Evolutionary conservation across 2,888 invertebrate genomes (phyloP), one percentile per base, ranked within the genome.

Genomic region (Spisula solida): DNA sequence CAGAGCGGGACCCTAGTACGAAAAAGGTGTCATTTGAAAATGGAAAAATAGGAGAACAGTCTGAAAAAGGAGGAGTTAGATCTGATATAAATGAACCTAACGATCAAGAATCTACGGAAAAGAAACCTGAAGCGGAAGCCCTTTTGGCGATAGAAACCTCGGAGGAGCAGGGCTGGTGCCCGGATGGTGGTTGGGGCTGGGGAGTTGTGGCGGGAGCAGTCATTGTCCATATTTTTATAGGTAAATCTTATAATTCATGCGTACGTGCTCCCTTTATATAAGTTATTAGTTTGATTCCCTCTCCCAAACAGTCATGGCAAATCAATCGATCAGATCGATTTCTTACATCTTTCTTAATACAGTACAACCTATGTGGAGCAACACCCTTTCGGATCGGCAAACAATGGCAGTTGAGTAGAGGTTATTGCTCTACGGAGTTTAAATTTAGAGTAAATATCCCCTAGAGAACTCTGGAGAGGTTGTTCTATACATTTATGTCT

Each of bases 171-270:
- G 80, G 85, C 4, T 92, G 92, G 92, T 66, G 90, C 34, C 92
- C 92, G 0, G 92, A 92, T 41, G 92, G 92, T 6, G 90, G 92
- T 0, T 92, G 88, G 87, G 92, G 92, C 8, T 92, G 92, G 92
- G 90, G 80, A 6, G 82, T 92, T 5, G 92, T 92, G 12, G 48
- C 86, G n/a, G 92, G 92, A 16, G 92, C 82, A 6, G 86, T 92
- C 18, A 92, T 92, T 8, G 84, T 88, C 25, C 92, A 92, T 47
- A 82, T 92, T 14, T 92, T 82, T 81, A 80, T 92, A 34, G 92
- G 92, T 92, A 90, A 82, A 82, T 20, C 18, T 56, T 29, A 48
- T 48, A 25, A 41, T 16, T 31, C 78, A 34, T 25, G 4, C 12
- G 10, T 66, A 25, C 6, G 0, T 25, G 2, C n/a, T 20, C 20